phyloP scores from a whole-genome alignment of 2,113 vertebrate genomes.

The Austrofundulus limnaeus region DNA sequence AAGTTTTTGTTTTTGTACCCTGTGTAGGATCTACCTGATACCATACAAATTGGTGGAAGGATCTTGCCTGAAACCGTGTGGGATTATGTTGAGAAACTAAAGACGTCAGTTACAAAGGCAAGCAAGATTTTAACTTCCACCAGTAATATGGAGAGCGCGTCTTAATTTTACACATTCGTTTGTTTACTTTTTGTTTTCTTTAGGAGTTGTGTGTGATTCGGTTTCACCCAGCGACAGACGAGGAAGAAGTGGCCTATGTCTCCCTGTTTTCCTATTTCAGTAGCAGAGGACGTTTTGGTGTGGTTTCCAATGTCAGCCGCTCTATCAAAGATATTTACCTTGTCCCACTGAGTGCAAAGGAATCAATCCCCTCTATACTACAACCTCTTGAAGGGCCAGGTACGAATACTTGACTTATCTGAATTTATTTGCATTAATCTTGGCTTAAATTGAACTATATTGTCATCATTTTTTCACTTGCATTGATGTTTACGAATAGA shows the following conservation, averaged over 20 bases:
- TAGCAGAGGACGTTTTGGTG: slow-evolving; percentile 95
- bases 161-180: not conserved
- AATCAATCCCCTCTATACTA: slow-evolving; percentile 90
- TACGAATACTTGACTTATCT: slow-evolving; percentile 59
- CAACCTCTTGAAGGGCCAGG: slow-evolving; percentile 97
- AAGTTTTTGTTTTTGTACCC: slow-evolving; percentile 33
- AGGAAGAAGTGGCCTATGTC: slow-evolving; percentile 96
- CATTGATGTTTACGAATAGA: too few relatives aligned
- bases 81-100: slow-evolving; percentile 96
- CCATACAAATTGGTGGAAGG: slow-evolving; percentile 93
- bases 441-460: not conserved
- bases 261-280: slow-evolving; percentile 99
- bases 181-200: slow-evolving; percentile 47
- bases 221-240: slow-evolving; percentile 94
- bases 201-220: slow-evolving; percentile 96
- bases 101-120: slow-evolving; percentile 94
- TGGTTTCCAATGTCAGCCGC: slow-evolving; percentile 91
- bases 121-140: slow-evolving; percentile 6
- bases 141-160: not conserved
- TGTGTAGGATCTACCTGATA: slow-evolving; percentile 93
- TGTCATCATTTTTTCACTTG: too few relatives aligned
- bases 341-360: slow-evolving; percentile 91
- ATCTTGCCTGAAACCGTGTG: slow-evolving; percentile 95
- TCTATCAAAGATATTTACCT: slow-evolving; percentile 97
- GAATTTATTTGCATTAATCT: not conserved